These are phyloP conservation scores for Apodemia hepburni DNA, from an alignment of 2,888 invertebrate species.

Conservation along the genomic window DNA sequence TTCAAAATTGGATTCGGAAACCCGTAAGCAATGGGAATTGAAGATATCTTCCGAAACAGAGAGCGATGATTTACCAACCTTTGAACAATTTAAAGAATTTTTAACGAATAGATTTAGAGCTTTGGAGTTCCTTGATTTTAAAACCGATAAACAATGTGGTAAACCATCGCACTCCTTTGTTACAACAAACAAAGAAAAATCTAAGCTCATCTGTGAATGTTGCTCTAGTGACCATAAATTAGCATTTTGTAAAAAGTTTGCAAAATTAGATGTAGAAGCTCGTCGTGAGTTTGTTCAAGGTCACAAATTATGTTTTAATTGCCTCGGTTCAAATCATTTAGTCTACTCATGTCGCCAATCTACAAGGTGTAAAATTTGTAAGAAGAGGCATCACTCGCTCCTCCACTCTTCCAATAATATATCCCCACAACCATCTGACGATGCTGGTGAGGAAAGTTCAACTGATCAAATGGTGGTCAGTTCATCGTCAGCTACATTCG, in stretches of 20 bases:
- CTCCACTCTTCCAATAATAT: conserved; percentile 25
- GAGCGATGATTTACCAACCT: conserved; percentile 20
- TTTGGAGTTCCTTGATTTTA: conserved; percentile 22
- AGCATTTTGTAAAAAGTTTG: conserved; percentile 31
- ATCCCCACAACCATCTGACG: conserved; percentile 10
- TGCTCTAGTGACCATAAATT: conserved; percentile 30
- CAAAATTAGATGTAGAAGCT: conserved; percentile 25
- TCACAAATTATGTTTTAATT: conserved; percentile 34
- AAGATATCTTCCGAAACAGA: conserved; percentile 16
- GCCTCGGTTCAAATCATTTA: conserved; percentile 27
- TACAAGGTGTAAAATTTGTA: conserved; percentile 29
- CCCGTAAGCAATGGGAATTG: conserved; percentile 25
- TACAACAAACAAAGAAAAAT: background rate
- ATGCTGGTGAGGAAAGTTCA: conserved; percentile 18
- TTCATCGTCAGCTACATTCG: conserved; percentile 4
- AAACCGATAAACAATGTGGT: background rate
- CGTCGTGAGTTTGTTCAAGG: conserved; percentile 26
- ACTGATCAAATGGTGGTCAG: conserved; percentile 16
- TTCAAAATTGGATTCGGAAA: conserved; percentile 23
- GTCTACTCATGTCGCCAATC: conserved; percentile 26
- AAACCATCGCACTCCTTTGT: background rate
- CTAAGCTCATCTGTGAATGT: conserved; percentile 1
- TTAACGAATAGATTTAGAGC: conserved; percentile 21
- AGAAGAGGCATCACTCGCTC: conserved; percentile 31
- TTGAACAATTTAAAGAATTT: conserved; percentile 22